These are phyloP conservation scores for Pyrocoelia pectoralis DNA, from an alignment of 2,888 invertebrate genomes.

Conservation along the genomic window DNA sequence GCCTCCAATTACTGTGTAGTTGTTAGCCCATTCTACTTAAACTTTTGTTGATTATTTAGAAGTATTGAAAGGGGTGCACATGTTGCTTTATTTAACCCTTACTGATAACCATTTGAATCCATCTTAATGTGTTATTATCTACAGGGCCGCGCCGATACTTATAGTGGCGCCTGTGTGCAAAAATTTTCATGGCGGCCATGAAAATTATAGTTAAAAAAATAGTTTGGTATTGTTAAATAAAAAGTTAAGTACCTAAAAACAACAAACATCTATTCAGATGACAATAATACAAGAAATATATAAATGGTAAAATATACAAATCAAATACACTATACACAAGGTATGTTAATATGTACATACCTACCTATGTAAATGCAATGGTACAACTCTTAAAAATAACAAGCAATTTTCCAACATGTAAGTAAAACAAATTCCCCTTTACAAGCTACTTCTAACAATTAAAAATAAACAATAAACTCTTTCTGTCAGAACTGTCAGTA, in stretches of 20 bases:
- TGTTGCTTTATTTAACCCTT: too few species aligned
- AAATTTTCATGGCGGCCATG: neutral
- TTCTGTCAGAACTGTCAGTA: neutral
- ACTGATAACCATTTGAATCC: too few species aligned
- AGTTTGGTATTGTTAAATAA: too few species aligned
- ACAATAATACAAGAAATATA: slow-evolving; percentile 4
- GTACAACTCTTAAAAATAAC: neutral
- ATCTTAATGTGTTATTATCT: slow-evolving; percentile 16
- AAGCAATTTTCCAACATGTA: neutral
- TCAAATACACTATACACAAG: neutral
- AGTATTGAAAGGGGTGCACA: slow-evolving; percentile 11
- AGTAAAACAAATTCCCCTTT: slow-evolving; percentile 7
- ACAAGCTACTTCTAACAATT: slow-evolving; percentile 1
- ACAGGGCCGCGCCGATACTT: neutral
- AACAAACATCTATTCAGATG: slow-evolving; percentile 3
- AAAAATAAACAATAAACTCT: slow-evolving; percentile 3
- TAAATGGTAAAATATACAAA: neutral
- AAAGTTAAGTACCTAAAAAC: neutral
- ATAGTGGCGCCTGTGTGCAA: too few species aligned
- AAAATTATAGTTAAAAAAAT: slow-evolving; percentile 2
- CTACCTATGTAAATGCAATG: neutral
- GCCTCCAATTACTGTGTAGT: slow-evolving; percentile 70
- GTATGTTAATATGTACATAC: too few species aligned
- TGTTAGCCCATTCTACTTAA: slow-evolving; percentile 12
- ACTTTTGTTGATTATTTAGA: slow-evolving; percentile 21